Base-by-base conservation (phyloP, 2,797 vertebrate genomes). In the Hoplostethus mediterraneus region DNA sequence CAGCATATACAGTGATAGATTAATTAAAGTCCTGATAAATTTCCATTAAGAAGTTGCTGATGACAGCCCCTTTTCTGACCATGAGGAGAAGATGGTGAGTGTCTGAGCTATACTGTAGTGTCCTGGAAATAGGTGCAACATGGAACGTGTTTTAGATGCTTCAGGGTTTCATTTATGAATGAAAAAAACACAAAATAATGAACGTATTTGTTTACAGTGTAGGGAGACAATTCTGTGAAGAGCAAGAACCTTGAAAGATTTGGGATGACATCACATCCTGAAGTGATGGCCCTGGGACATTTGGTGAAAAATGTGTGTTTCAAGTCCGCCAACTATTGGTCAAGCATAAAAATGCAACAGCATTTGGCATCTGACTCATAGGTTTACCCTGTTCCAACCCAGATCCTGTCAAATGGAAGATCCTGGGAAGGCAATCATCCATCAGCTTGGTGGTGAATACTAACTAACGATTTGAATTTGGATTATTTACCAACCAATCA, bases 311-410 rank as follows among this genome's bases (percentile, higher is more conserved):
- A 44, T 44, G 42, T 44, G 3, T 48, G 49, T 47, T 75, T 3
- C 28, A 64, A 67, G 8, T 72, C 54, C 80, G 73, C 72, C 77
- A 33, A 33, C 72, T 75, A 21, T 42, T 73, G 79, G 73, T 61
- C 6, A 54, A 40, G 58, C 14, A 28, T n/a, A 6, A 52, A 75
- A 72, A 70, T 61, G 31, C 42, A 72, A 21, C n/a, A 47, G 58
- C 3, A 58, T 51, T 54, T 40, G 13, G 0, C 5, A 21, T 8
- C 2, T 5, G 16, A 31, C 28, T 63, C 16, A 6, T 33, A 30
- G 17, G 13, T 60, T 47, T n/a, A 28, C 1, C 8, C 11, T 58
- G 36, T 40, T 48, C 17, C 5, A 44, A 7, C 7, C 1, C 5
- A 47, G 13, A 9, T 68, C 53, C 0, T 55, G 31, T 16, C n/a